A percentile compares a stretch with the other conserved stretches of the same genome.
These are phyloP conservation scores for Parauchenoglanis punctatus DNA, from an alignment of 2,797 vertebrate genomes.

Conservation along the genomic window DNA sequence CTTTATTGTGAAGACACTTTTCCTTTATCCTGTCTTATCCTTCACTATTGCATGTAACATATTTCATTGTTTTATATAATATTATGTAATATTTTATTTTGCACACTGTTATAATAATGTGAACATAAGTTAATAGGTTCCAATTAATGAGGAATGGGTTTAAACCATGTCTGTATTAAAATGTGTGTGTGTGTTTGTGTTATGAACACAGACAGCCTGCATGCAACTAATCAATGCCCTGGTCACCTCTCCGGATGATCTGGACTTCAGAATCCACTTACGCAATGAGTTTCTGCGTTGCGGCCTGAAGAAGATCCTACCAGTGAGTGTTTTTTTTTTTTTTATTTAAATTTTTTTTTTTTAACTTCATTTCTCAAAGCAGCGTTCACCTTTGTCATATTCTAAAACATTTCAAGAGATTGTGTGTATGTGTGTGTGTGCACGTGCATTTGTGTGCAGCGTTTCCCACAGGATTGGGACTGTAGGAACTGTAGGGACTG, in stretches of 20 bases:
- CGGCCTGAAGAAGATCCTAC: constrained; percentile 91
- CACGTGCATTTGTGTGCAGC: no score
- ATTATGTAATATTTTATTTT: not conserved
- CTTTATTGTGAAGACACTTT: not conserved
- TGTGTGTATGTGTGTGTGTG: not conserved
- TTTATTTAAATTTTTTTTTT: not conserved
- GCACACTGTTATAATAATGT: not conserved
- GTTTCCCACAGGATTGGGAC: no score
- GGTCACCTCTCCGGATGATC: constrained; percentile 93
- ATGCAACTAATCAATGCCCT: constrained; percentile 99
- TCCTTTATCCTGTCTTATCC: not conserved
- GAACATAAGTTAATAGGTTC: not conserved
- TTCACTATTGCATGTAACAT: not conserved
- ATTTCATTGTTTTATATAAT: not conserved
- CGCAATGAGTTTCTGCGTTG: constrained; percentile 95
- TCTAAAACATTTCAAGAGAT: not conserved
- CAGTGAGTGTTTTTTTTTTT: constrained; percentile 78
- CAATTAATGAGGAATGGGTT: not conserved
- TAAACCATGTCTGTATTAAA: not conserved
- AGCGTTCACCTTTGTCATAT: not conserved
- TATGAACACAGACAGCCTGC: constrained; percentile 85
- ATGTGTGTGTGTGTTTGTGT: constrained; percentile 35
- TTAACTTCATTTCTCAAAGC: not conserved
- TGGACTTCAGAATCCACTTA: constrained; percentile 98
- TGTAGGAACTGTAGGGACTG: no score